A percentile compares a stretch with the other conserved stretches of the same genome.
Evolutionary conservation across 1,140 invertebrate genomes (phyloP).

Genomic region (Lucilia cuprina): DNA sequence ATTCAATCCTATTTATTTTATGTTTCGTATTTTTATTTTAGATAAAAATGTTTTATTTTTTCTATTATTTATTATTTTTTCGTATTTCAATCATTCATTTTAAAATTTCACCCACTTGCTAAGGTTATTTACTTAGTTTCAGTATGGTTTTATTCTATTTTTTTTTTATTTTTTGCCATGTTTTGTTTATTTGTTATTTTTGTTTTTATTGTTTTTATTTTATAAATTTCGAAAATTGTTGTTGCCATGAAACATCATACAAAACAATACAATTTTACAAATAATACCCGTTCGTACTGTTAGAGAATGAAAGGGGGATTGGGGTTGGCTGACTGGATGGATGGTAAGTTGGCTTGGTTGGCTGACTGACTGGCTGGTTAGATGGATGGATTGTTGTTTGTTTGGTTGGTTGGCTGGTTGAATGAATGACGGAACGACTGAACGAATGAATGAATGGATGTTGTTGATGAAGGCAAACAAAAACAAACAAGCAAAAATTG

Average conservation of each 20-base stretch:
- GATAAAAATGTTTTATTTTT: neutral
- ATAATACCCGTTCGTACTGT: neutral
- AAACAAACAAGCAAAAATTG: conserved; percentile 23
- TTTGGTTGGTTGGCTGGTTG: neutral
- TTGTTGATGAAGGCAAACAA: conserved; percentile 29
- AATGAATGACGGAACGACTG: neutral
- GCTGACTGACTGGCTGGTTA: neutral
- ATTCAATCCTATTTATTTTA: neutral
- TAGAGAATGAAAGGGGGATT: neutral
- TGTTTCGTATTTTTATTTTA: neutral
- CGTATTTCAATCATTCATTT: neutral
- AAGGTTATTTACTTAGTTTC: neutral
- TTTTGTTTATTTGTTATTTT: neutral
- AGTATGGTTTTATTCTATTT: neutral
- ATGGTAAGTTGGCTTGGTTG: no score
- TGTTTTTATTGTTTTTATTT: neutral
- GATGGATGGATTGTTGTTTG: neutral
- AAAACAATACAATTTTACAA: neutral
- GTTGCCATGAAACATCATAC: conserved; percentile 2
- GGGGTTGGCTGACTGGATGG: no score
- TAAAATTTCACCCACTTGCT: neutral
- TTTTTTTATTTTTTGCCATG: neutral
- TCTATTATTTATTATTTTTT: neutral
- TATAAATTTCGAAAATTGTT: neutral
- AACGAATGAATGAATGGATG: neutral